Percentiles rank a stretch among this genome's conserved stretches.
Conservation (phyloP, 2,113 vertebrate species). For the Puma concolor region DNA sequence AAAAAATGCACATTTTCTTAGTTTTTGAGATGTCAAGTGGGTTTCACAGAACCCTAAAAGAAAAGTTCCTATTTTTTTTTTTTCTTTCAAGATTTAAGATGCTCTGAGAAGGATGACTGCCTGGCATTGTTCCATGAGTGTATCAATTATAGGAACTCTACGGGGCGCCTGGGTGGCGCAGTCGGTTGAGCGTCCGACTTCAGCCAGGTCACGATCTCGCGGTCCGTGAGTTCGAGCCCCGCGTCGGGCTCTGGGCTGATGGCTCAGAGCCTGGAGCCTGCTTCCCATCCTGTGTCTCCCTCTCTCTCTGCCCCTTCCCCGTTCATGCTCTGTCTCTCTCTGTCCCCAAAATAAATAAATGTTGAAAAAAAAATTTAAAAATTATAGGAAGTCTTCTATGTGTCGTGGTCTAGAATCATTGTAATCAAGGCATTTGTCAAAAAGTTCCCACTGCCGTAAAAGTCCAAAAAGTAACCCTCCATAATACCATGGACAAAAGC, state of each 20-base stretch:
- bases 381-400: constrained; percentile 42
- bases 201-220: too few relatives aligned
- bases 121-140: constrained; percentile 52
- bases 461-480: constrained; percentile 50
- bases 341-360: too few relatives aligned
- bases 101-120: background rate
- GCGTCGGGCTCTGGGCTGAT: too few relatives aligned
- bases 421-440: constrained; percentile 54
- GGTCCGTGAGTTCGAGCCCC: too few relatives aligned
- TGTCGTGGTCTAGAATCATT: constrained; percentile 58
- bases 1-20: constrained; percentile 64
- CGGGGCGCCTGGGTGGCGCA: too few relatives aligned
- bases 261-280: too few relatives aligned
- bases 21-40: constrained; percentile 75
- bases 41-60: constrained; percentile 64
- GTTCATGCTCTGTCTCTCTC: too few relatives aligned
- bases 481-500: background rate
- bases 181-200: too few relatives aligned
- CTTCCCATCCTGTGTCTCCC: too few relatives aligned
- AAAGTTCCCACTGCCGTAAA: constrained; percentile 31
- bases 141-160: constrained; percentile 53
- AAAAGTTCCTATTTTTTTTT: background rate
- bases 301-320: too few relatives aligned
- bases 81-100: constrained; percentile 54
- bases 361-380: too few relatives aligned